Evolutionary conservation across 2,888 invertebrate genomes (phyloP).

Genomic region (Alcis repandata): DNA sequence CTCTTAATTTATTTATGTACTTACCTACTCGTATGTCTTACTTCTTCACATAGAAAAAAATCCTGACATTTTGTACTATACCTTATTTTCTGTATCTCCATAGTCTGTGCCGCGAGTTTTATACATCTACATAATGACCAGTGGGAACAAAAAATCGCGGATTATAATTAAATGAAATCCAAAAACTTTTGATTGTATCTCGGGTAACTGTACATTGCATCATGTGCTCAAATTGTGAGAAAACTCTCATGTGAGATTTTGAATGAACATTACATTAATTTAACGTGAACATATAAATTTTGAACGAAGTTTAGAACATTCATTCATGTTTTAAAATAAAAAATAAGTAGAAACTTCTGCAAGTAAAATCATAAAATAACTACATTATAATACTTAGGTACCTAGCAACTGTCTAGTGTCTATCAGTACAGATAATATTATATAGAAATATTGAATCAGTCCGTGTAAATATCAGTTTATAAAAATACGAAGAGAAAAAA

Average conservation of each 20-base stretch:
- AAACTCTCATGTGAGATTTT: constrained; percentile 33
- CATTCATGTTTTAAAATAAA: background rate
- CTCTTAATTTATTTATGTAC: too few relatives aligned
- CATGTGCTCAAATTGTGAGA: constrained; percentile 41
- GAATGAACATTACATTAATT: constrained; percentile 13
- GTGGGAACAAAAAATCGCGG: constrained; percentile 47
- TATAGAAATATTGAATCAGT: too few relatives aligned
- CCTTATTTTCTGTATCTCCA: background rate
- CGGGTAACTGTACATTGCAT: constrained; percentile 44
- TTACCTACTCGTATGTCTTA: too few relatives aligned
- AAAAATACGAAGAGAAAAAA: too few relatives aligned
- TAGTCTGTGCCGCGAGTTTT: constrained; percentile 23
- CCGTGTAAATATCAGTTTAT: too few relatives aligned
- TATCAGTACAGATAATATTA: too few relatives aligned
- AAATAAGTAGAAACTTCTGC: too few relatives aligned
- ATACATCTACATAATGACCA: constrained; percentile 47
- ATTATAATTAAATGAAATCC: constrained; percentile 45
- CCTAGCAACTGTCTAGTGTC: too few relatives aligned
- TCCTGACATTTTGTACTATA: background rate
- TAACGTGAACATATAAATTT: background rate
- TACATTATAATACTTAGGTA: too few relatives aligned
- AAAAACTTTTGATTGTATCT: constrained; percentile 45
- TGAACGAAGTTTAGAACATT: background rate
- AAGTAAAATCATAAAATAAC: background rate
- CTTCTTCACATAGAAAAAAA: background rate